A percentile compares a stretch with the other conserved stretches of the same genome.
Evolutionary conservation across 1,140 invertebrate species (phyloP).

Genomic region (Hermetia illucens): DNA sequence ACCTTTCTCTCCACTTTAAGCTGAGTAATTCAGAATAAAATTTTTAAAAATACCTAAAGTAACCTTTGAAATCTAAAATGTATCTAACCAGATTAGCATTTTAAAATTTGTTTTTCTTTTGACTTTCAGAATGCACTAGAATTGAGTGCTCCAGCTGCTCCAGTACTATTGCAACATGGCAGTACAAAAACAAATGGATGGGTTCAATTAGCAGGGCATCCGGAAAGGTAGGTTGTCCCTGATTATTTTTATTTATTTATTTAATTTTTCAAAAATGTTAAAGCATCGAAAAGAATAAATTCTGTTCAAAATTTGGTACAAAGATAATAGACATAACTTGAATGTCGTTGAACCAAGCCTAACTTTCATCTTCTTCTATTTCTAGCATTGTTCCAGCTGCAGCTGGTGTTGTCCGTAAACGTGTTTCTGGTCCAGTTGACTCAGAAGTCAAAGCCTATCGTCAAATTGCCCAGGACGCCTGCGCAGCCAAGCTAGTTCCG

Average conservation of each 20-base stretch:
- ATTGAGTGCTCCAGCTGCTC: slow-evolving; percentile 79
- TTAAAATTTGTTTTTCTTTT: slow-evolving; percentile 11
- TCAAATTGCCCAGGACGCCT: slow-evolving; percentile 57
- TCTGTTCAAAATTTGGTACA: not conserved
- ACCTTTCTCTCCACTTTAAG: too few relatives aligned
- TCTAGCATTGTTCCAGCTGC: slow-evolving; percentile 78
- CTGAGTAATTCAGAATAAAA: too few relatives aligned
- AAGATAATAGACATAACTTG: too few relatives aligned
- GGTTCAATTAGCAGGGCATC: slow-evolving; percentile 90
- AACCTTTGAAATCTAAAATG: too few relatives aligned
- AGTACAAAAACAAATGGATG: slow-evolving; percentile 48
- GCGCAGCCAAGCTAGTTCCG: slow-evolving; percentile 64
- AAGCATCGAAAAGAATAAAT: not conserved
- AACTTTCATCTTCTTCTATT: slow-evolving; percentile 4
- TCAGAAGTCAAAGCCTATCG: slow-evolving; percentile 68
- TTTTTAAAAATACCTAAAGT: too few relatives aligned
- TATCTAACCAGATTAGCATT: too few relatives aligned
- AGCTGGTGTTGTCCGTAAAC: slow-evolving; percentile 88
- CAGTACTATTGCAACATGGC: slow-evolving; percentile 49
- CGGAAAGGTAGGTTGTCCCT: slow-evolving; percentile 36
- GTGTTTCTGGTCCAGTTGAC: slow-evolving; percentile 59
- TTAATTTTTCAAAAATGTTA: slow-evolving; percentile 1
- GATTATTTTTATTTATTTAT: not conserved
- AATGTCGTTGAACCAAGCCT: too few relatives aligned
- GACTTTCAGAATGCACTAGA: slow-evolving; percentile 81